phyloP scores from a whole-genome alignment of 2,888 invertebrate genomes.

The Leuctra nigra region DNA sequence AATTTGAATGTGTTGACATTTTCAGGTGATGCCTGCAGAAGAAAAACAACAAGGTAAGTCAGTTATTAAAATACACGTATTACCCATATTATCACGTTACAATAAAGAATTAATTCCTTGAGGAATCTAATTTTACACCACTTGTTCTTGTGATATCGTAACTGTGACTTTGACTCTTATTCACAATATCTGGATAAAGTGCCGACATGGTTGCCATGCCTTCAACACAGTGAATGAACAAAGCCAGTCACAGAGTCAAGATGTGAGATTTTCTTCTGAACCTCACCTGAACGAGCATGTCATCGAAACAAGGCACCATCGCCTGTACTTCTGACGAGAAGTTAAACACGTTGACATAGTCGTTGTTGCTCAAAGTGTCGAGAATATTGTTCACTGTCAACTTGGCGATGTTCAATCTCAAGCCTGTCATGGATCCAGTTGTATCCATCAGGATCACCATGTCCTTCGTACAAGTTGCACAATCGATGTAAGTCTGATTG shows the following conservation, averaged over 20 bases:
- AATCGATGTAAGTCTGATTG: slow-evolving; percentile 94
- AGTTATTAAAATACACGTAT: too few relatives aligned
- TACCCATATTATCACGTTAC: too few relatives aligned
- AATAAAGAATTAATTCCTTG: too few relatives aligned
- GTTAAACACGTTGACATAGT: slow-evolving; percentile 89
- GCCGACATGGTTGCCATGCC: too few relatives aligned
- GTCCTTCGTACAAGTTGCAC: slow-evolving; percentile 96
- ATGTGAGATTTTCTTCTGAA: too few relatives aligned
- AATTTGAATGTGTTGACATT: slow-evolving; percentile 68
- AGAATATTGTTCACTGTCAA: slow-evolving; percentile 83
- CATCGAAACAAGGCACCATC: slow-evolving; percentile 78
- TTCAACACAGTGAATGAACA: too few relatives aligned
- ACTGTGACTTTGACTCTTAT: too few relatives aligned
- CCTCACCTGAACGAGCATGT: slow-evolving; percentile 67
- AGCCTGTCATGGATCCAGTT: slow-evolving; percentile 95
- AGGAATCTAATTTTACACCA: background rate
- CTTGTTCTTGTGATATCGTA: too few relatives aligned
- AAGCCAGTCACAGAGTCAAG: too few relatives aligned
- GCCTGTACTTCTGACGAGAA: slow-evolving; percentile 61
- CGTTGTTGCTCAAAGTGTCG: slow-evolving; percentile 95
- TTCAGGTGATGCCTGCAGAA: slow-evolving; percentile 73
- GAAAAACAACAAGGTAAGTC: too few relatives aligned
- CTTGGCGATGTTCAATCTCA: slow-evolving; percentile 64
- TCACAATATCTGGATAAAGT: too few relatives aligned
- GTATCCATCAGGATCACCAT: slow-evolving; percentile 91